Conservation (phyloP, 2,888 invertebrate species). For the Apocheima hispidaria region DNA sequence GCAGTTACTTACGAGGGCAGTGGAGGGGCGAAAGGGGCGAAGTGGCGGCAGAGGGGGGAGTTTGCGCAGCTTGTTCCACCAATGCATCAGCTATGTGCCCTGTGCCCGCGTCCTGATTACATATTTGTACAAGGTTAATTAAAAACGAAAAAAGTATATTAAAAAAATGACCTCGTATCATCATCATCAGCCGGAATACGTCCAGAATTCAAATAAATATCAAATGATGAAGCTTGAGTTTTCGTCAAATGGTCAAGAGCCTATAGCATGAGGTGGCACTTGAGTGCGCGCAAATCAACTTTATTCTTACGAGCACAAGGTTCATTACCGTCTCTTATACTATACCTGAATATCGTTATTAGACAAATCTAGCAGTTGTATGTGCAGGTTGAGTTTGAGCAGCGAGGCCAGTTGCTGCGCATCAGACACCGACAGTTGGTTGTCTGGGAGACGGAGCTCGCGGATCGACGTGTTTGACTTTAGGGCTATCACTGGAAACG, state of each 20-base stretch:
- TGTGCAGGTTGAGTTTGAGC: slow-evolving; percentile 89
- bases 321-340: not conserved
- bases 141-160: slow-evolving; percentile 10
- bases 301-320: no score
- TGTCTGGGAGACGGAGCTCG: slow-evolving; percentile 94
- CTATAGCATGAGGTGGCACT: no score
- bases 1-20: slow-evolving; percentile 55
- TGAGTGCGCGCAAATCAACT: no score
- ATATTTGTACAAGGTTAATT: not conserved
- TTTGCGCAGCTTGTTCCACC: slow-evolving; percentile 87
- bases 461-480: slow-evolving; percentile 91
- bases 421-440: slow-evolving; percentile 90
- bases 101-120: slow-evolving; percentile 89
- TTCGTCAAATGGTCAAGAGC: no score
- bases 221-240: not conserved
- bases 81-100: slow-evolving; percentile 91
- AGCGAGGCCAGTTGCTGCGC: slow-evolving; percentile 92
- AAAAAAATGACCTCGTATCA: not conserved
- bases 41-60: slow-evolving; percentile 68
- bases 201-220: not conserved
- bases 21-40: slow-evolving; percentile 68
- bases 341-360: slow-evolving; percentile 87
- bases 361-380: slow-evolving; percentile 94
- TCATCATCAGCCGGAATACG: not conserved
- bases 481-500: slow-evolving; percentile 89